A percentile compares a stretch with the other conserved stretches of the same genome.
These are phyloP conservation scores for Bombus haemorrhoidalis DNA, from an alignment of 1,140 invertebrate species.

Conservation along the genomic window DNA sequence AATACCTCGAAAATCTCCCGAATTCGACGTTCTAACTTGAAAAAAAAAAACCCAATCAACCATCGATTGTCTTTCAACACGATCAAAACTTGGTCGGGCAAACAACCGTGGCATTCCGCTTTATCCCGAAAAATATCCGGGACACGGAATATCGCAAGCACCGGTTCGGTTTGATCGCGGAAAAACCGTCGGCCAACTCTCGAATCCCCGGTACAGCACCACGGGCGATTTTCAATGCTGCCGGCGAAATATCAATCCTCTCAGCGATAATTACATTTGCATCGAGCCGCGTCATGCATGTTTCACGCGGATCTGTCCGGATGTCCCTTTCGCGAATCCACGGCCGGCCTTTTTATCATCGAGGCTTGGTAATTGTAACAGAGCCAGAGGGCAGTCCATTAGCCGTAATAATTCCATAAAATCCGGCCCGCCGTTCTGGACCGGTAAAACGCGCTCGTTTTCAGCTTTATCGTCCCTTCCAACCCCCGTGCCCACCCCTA, in stretches of 20 bases:
- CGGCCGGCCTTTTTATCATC: slow-evolving; percentile 36
- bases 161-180: neutral
- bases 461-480: slow-evolving; percentile 54
- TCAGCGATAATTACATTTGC: slow-evolving; percentile 46
- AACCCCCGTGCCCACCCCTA: neutral
- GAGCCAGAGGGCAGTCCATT: slow-evolving; percentile 62
- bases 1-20: neutral
- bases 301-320: slow-evolving; percentile 19
- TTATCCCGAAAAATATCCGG: neutral
- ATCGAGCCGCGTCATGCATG: slow-evolving; percentile 34
- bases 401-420: slow-evolving; percentile 69
- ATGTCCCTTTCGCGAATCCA: slow-evolving; percentile 44
- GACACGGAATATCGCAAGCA: neutral
- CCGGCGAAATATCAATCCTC: slow-evolving; percentile 41
- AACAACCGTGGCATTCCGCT: neutral
- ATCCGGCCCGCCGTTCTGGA: slow-evolving; percentile 45
- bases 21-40: neutral
- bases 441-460: slow-evolving; percentile 54
- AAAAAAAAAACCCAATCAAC: neutral
- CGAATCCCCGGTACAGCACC: neutral
- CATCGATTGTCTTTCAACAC: neutral
- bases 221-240: neutral
- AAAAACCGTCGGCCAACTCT: neutral
- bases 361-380: slow-evolving; percentile 59
- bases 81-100: neutral